Evolutionary conservation across 2,888 invertebrate genomes (phyloP).

Genomic region (Lamellibrachia columna): DNA sequence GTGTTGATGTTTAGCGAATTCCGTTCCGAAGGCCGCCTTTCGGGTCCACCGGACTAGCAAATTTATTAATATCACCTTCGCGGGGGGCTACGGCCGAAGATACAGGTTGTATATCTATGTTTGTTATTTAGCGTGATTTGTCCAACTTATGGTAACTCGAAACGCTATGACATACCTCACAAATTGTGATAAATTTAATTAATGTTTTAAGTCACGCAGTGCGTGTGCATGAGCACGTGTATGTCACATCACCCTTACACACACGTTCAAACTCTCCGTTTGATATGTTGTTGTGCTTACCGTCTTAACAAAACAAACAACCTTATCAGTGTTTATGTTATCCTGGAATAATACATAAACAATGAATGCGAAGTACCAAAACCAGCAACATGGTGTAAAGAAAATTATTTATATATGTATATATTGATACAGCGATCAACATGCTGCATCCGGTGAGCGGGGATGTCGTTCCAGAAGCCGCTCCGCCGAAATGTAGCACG

Average conservation of each 20-base stretch:
- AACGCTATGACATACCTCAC: neutral
- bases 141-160: neutral
- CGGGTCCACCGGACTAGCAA: neutral
- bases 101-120: neutral
- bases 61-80: neutral
- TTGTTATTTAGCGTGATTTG: neutral
- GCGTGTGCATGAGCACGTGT: neutral
- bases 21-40: slow-evolving; percentile 16
- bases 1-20: slow-evolving; percentile 3
- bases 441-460: neutral
- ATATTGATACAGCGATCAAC: neutral
- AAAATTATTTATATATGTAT: no score
- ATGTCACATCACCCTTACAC: neutral
- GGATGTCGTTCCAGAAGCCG: no score
- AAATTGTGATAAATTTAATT: neutral
- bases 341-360: no score
- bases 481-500: no score
- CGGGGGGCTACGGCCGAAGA: neutral
- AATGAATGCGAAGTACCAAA: no score
- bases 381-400: no score
- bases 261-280: neutral
- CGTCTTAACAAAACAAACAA: no score
- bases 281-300: no score
- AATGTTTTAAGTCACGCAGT: neutral
- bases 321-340: no score